Evolutionary conservation across 2,797 vertebrate species (phyloP).

Genomic region (Xiphophorus birchmanni): DNA sequence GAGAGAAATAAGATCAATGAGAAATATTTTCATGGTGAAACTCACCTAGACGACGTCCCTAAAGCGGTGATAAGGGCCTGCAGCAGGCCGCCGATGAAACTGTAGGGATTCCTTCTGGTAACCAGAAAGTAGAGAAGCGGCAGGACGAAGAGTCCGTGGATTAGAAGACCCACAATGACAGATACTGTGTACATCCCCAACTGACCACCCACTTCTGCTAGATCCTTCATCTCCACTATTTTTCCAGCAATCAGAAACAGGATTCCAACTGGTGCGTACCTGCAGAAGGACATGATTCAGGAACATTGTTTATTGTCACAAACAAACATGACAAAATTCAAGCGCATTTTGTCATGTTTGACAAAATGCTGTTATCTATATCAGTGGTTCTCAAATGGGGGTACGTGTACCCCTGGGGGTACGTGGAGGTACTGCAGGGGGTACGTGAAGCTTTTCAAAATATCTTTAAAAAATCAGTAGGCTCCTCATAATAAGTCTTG

Average conservation of each 20-base stretch:
- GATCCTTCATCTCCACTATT: conserved; percentile 95
- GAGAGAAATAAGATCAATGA: neutral
- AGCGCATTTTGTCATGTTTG: too few species aligned
- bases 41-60: conserved; percentile 95
- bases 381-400: too few species aligned
- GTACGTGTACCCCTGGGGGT: too few species aligned
- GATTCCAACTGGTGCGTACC: conserved; percentile 96
- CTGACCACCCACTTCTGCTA: conserved; percentile 91
- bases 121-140: conserved; percentile 92
- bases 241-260: conserved; percentile 95
- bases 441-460: too few species aligned
- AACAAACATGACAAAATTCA: neutral
- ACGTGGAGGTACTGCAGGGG: too few species aligned
- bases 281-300: conserved; percentile 52
- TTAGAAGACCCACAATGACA: conserved; percentile 91
- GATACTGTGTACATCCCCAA: conserved; percentile 95
- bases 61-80: conserved; percentile 95
- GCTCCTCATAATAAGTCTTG: too few species aligned
- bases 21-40: neutral
- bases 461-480: too few species aligned
- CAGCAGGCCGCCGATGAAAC: conserved; percentile 90
- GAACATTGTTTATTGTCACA: neutral
- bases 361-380: too few species aligned
- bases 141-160: conserved; percentile 90
- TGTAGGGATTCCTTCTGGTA: conserved; percentile 91